Conservation (phyloP, 1,140 invertebrate species). For the Macrobrachium rosenbergii region DNA sequence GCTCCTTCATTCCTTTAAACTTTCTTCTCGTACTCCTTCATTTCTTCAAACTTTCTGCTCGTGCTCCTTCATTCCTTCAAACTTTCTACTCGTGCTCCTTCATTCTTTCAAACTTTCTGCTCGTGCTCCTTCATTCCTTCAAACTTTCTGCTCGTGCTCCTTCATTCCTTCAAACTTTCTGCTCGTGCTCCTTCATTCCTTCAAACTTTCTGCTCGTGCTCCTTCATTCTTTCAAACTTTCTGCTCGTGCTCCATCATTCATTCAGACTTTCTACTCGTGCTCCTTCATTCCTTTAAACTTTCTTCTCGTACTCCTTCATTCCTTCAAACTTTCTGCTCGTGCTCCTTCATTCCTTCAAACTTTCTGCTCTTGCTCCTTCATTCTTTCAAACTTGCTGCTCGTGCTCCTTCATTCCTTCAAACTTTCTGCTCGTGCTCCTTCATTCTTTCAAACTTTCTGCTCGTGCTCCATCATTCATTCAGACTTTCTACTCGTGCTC, state of each 20-base stretch:
- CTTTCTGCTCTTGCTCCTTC: not conserved
- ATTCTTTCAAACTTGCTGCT: not conserved
- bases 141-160: not conserved
- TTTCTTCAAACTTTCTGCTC: too few relatives aligned
- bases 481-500: too few relatives aligned
- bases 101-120: not conserved
- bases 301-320: not conserved
- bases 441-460: not conserved
- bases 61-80: too few relatives aligned
- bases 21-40: too few relatives aligned
- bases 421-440: too few relatives aligned
- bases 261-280: not conserved
- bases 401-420: not conserved
- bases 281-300: not conserved
- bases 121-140: not conserved
- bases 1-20: not conserved
- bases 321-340: too few relatives aligned
- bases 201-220: too few relatives aligned
- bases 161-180: not conserved
- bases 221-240: not conserved
- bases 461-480: not conserved
- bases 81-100: not conserved
- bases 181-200: slow-evolving; percentile 1
- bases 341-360: not conserved
- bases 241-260: not conserved